Percentiles rank a stretch among this genome's conserved stretches.
Evolutionary conservation across 2,888 invertebrate genomes (phyloP).

Genomic region (Drosophila maculinotata): DNA sequence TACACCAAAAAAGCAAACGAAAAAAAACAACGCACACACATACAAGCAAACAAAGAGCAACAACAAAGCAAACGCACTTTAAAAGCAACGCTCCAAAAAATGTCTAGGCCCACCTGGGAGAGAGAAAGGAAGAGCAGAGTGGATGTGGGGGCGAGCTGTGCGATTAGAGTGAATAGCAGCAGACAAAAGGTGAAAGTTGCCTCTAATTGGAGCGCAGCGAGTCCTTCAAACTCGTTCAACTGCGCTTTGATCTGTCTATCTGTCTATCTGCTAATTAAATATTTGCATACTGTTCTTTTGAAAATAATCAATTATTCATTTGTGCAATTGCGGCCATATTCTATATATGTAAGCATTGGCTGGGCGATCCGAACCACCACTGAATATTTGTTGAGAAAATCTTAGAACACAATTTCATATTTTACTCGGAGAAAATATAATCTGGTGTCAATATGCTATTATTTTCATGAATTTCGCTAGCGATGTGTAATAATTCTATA

Average conservation of each 20-base stretch:
- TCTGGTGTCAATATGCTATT: no score
- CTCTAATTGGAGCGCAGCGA: constrained; percentile 39
- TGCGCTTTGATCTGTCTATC: constrained; percentile 6
- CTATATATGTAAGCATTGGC: no score
- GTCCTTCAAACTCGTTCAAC: constrained; percentile 22
- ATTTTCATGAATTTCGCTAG: no score
- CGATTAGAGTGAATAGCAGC: constrained; percentile 3
- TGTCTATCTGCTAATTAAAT: not conserved
- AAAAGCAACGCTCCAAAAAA: constrained; percentile 21
- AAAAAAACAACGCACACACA: constrained; percentile 1
- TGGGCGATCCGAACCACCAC: no score
- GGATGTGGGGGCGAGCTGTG: not conserved
- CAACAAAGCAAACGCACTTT: constrained; percentile 33
- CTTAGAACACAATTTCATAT: no score
- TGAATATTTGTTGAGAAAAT: no score
- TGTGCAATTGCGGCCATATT: no score
- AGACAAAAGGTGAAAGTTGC: constrained; percentile 7
- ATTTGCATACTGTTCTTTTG: no score
- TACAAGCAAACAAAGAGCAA: constrained; percentile 9
- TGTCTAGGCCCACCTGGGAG: constrained; percentile 10
- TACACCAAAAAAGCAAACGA: constrained; percentile 21
- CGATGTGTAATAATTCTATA: no score
- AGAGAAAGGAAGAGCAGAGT: not conserved
- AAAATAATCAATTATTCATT: no score
- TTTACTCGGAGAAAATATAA: no score